Percentiles rank a stretch among this genome's conserved stretches.
Conservation (phyloP, 2,113 vertebrate genomes). For the Cephalopterus ornatus region DNA sequence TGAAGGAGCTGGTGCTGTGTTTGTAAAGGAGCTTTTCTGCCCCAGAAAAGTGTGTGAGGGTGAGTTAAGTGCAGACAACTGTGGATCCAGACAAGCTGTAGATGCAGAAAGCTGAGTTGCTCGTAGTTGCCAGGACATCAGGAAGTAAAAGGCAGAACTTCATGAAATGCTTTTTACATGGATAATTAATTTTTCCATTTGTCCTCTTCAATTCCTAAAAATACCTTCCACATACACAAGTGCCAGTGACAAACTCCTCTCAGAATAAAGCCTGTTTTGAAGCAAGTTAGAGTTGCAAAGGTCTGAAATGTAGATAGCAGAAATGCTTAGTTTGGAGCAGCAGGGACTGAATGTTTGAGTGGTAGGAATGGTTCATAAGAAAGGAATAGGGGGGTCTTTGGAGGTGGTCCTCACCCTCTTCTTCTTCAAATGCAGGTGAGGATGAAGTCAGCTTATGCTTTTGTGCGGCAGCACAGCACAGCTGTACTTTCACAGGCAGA, state of each 20-base stretch:
- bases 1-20: not conserved
- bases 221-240: not conserved
- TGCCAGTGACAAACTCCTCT: not conserved
- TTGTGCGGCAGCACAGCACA: not conserved
- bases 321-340: not conserved
- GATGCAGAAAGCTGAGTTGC: not conserved
- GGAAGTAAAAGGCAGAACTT: not conserved
- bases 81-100: not conserved
- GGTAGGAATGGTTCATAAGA: not conserved
- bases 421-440: not conserved
- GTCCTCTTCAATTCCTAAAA: not conserved
- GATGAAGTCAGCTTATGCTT: not conserved
- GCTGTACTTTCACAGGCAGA: not conserved
- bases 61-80: not conserved
- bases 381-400: not conserved
- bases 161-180: not conserved
- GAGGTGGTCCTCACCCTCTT: not conserved
- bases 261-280: not conserved
- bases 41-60: not conserved
- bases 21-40: not conserved
- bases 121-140: not conserved
- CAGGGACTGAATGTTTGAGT: not conserved
- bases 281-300: not conserved
- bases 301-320: not conserved
- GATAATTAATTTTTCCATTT: not conserved